These are phyloP conservation scores for Caenorhabditis afra DNA, from an alignment of 2,888 invertebrate species.

Conservation along the genomic window DNA sequence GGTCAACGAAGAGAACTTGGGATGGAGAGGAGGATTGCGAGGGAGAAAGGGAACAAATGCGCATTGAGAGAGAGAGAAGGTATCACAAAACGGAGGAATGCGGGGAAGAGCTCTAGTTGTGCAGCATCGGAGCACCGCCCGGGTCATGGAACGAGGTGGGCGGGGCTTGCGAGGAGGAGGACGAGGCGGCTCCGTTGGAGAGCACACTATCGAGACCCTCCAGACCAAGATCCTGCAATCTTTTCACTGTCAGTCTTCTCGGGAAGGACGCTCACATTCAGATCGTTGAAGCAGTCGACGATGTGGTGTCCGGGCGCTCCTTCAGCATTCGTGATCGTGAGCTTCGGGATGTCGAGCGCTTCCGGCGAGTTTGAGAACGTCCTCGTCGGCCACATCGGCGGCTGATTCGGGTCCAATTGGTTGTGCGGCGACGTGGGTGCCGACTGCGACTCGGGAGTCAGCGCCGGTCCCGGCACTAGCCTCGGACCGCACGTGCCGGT, in stretches of 20 bases:
- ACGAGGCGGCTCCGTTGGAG: conserved; percentile 22
- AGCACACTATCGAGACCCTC: conserved; percentile 29
- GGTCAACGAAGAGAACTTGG: conserved; percentile 9
- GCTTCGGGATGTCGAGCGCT: conserved; percentile 67
- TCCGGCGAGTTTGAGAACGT: conserved; percentile 59
- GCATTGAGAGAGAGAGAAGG: conserved; percentile 3
- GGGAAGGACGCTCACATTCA: conserved; percentile 4
- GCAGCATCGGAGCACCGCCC: conserved; percentile 50
- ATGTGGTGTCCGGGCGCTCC: conserved; percentile 68
- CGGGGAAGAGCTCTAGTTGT: conserved; percentile 28
- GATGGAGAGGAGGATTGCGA: conserved; percentile 1
- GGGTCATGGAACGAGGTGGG: conserved; percentile 45
- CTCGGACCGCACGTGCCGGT: conserved; percentile 69
- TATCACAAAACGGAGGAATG: conserved; percentile 1
- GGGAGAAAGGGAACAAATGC: conserved; percentile 6
- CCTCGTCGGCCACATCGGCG: conserved; percentile 71
- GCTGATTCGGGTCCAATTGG: conserved; percentile 56
- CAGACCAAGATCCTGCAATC: conserved; percentile 30
- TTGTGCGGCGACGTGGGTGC: conserved; percentile 76
- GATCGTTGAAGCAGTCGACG: conserved; percentile 70
- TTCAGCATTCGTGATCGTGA: conserved; percentile 77
- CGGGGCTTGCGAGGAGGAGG: not conserved
- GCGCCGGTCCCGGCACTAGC: conserved; percentile 60
- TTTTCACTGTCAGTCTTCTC: not conserved
- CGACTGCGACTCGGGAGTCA: conserved; percentile 73